phyloP scores from a whole-genome alignment of 2,888 invertebrate species.

The Himalopsyche kuldschensis region DNA sequence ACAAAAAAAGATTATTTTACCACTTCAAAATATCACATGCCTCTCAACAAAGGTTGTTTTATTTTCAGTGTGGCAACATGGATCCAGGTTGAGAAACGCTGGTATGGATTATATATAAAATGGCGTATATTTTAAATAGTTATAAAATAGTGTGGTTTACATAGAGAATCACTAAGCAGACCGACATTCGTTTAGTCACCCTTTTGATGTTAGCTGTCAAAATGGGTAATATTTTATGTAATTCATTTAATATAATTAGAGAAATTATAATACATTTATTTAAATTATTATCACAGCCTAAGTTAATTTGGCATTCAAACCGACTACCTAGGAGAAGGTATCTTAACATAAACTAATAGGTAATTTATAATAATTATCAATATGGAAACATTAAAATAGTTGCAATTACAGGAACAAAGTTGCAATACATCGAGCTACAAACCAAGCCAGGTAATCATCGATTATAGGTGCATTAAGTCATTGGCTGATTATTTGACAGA shows the following conservation, averaged over 20 bases:
- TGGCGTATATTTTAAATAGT: not conserved
- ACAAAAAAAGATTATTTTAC: too few relatives aligned
- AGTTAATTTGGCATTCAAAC: not conserved
- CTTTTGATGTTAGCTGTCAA: too few relatives aligned
- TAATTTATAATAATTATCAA: not conserved
- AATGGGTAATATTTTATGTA: not conserved
- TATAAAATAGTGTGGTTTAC: not conserved
- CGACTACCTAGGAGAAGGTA: not conserved
- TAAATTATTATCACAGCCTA: not conserved
- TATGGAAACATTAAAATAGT: not conserved
- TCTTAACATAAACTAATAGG: not conserved
- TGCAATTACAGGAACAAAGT: not conserved
- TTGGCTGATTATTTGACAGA: too few relatives aligned
- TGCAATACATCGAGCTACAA: not conserved
- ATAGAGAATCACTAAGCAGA: too few relatives aligned
- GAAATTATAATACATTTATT: not conserved
- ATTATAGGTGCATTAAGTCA: too few relatives aligned
- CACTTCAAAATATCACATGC: too few relatives aligned
- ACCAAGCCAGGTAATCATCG: too few relatives aligned
- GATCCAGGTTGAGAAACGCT: too few relatives aligned
- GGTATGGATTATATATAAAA: not conserved
- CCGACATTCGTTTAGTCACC: too few relatives aligned
- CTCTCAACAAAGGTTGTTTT: too few relatives aligned
- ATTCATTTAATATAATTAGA: not conserved
- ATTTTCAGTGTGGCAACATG: too few relatives aligned